Percentiles rank a stretch among this genome's conserved stretches.
Evolutionary conservation across 2,797 vertebrate species (phyloP).

Genomic region (Phalloptychus januarius): DNA sequence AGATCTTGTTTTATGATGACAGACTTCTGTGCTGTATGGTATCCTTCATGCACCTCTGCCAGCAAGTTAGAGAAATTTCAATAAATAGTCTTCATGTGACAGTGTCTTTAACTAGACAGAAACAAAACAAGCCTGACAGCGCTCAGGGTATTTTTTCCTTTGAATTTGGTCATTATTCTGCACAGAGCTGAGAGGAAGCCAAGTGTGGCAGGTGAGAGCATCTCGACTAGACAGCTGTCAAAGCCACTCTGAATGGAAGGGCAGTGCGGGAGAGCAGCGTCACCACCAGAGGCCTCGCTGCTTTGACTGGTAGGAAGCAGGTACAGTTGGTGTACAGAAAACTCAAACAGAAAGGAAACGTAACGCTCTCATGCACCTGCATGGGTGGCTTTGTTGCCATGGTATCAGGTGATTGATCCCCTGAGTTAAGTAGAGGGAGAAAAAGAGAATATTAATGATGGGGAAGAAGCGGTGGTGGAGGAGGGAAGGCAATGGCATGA

Average conservation of each 20-base stretch:
- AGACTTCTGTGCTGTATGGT: not conserved
- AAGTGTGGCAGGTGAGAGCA: conserved; percentile 68
- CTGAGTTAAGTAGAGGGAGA: conserved; percentile 62
- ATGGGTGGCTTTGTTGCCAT: conserved; percentile 71
- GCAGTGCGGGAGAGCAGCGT: conserved; percentile 39
- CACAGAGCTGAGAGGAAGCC: conserved; percentile 57
- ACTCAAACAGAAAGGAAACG: conserved; percentile 2
- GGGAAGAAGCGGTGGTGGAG: conserved; percentile 32
- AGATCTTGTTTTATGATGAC: conserved; percentile 8
- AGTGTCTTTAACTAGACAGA: conserved; percentile 37
- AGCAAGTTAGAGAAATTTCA: conserved; percentile 42
- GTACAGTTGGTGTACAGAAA: conserved; percentile 41
- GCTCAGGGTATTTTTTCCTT: conserved; percentile 10
- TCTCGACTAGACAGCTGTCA: conserved; percentile 72
- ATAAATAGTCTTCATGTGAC: conserved; percentile 37
- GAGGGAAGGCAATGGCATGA: conserved; percentile 42
- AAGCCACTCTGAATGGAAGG: conserved; percentile 49
- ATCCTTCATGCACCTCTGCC: conserved; percentile 9
- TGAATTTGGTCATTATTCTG: conserved; percentile 65
- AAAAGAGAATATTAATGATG: conserved; percentile 64
- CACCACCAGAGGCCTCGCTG: conserved; percentile 36
- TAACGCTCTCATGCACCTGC: conserved; percentile 49
- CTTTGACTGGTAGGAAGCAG: conserved; percentile 53
- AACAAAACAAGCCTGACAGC: conserved; percentile 58
- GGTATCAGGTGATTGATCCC: conserved; percentile 80